Conservation (phyloP, 2,113 vertebrate genomes). For the Aptenodytes forsteri region DNA sequence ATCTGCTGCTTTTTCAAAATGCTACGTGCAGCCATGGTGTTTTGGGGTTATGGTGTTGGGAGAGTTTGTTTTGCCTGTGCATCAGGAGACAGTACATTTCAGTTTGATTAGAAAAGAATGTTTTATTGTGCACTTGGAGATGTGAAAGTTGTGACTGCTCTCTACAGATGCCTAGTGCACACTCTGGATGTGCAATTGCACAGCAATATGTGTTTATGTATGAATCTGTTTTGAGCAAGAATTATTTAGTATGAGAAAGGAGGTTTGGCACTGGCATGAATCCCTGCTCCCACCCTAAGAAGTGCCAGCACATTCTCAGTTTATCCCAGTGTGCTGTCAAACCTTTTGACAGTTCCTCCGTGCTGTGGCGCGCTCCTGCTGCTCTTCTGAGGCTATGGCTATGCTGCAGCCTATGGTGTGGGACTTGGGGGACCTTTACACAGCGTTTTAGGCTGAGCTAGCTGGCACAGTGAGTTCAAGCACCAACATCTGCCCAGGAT, state of each 20-base stretch:
- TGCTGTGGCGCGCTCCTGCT: neutral
- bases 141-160: neutral
- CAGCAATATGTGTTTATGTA: neutral
- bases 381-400: neutral
- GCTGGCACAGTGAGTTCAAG: neutral
- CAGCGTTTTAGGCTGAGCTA: neutral
- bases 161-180: no score
- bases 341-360: neutral
- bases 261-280: neutral
- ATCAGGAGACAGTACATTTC: neutral
- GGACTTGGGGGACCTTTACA: neutral
- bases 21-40: accelerated
- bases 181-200: neutral
- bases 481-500: neutral
- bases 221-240: neutral
- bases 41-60: neutral
- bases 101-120: neutral
- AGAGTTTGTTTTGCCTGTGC: neutral
- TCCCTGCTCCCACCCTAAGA: neutral
- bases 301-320: neutral
- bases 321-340: neutral
- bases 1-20: neutral
- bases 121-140: neutral
- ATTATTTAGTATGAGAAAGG: neutral
- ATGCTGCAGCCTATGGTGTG: neutral